Evolutionary conservation across 2,113 vertebrate species (phyloP), one percentile per base, ranked within the genome.

Genomic region (Myotis brandtii): DNA sequence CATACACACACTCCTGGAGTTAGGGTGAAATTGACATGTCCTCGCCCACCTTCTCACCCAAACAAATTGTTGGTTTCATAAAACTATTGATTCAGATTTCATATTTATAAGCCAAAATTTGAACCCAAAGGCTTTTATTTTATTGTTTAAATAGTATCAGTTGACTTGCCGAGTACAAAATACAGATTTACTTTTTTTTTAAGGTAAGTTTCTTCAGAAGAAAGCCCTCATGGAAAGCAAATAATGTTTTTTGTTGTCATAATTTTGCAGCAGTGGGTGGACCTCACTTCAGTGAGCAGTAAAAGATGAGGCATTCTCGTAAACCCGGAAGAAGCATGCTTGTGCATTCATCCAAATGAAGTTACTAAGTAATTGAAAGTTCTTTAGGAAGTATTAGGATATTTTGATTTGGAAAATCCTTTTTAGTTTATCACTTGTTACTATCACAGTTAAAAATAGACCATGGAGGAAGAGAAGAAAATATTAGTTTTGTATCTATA

Each of bases 81-180:
- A 89, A 89, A 37, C 27, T 30, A 43, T 72, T 86, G 56, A 48
- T 81, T 84, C 79, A 59, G 6, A 48, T 50, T 80, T 90, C 54
- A 73, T 72, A 87, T 48, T 87, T 66, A n/a, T 1, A 93, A 89
- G 37, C 50, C 18, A 52, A 82, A 56, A 32, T 86, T 50, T 73
- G 34, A 82, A 59, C 56, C n/a, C 59, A 2, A 25, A 52, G 40
- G 54, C 37, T 89, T 93, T 85, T 56, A n/a, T 95, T 82, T 94
- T 30, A 73, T 89, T 96, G 62, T 93, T 93, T 90, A 94, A 76
- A 46, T 82, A 30, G 10, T 52, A 82, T 70, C n/a, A 20, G 9
- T 95, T 90, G 77, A 82, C 76, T 73, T 89, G n/a, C 27, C 40
- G 62, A 66, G 10, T 64, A 46, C 62, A 83, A 80, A 81, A 89